Evolutionary conservation across 2,797 vertebrate genomes (phyloP).

Genomic region (Balearica regulorum): DNA sequence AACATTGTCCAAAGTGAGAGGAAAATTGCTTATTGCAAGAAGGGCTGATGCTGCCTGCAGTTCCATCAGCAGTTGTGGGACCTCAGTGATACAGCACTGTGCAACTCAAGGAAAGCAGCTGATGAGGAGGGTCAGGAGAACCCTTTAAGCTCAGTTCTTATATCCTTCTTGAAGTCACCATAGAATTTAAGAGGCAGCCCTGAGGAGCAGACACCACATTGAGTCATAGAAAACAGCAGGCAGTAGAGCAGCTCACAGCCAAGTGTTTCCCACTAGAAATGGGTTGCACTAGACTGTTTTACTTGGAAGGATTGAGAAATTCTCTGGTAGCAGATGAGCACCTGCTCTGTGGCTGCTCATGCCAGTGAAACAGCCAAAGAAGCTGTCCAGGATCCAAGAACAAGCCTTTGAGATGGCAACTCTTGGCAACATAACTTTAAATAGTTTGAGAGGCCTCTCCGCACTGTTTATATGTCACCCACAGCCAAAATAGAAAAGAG

Average conservation of each 20-base stretch:
- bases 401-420: background rate
- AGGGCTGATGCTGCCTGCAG: background rate
- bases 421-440: background rate
- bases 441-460: background rate
- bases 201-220: background rate
- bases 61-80: background rate
- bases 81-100: background rate
- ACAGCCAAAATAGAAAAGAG: background rate
- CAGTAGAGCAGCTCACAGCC: background rate
- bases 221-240: slow-evolving; percentile 1
- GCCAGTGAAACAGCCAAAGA: background rate
- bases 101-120: background rate
- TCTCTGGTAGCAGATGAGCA: background rate
- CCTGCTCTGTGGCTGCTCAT: background rate
- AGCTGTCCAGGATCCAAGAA: background rate
- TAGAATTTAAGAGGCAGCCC: background rate
- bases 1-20: background rate
- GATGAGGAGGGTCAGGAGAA: background rate
- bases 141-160: background rate
- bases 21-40: background rate
- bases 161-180: background rate
- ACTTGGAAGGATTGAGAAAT: background rate
- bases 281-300: background rate
- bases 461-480: background rate
- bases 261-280: background rate